A percentile compares a stretch with the other conserved stretches of the same genome.
phyloP scores from a whole-genome alignment of 2,888 invertebrate genomes.

The Urechis unicinctus region DNA sequence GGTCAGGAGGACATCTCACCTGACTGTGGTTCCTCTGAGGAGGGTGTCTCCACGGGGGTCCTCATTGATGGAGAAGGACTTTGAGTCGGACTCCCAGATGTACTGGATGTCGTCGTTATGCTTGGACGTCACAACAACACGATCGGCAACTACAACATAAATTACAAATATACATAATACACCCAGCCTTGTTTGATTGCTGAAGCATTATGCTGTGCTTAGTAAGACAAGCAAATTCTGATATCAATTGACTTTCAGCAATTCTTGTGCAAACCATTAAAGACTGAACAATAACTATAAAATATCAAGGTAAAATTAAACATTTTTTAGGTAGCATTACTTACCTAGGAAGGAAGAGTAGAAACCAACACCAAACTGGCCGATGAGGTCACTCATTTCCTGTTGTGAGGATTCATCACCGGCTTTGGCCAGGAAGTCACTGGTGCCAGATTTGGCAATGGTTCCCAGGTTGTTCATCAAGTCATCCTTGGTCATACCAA shows the following conservation, averaged over 20 bases:
- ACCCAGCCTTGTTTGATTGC: no score
- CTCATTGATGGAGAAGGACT: constrained; percentile 77
- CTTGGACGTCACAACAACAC: constrained; percentile 91
- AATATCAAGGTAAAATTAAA: not conserved
- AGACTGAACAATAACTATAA: not conserved
- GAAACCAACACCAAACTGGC: constrained; percentile 99
- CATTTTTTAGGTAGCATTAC: constrained; percentile 10
- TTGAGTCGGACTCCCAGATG: constrained; percentile 97
- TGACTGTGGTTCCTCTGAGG: constrained; percentile 81
- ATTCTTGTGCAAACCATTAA: not conserved
- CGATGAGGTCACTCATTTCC: constrained; percentile 94
- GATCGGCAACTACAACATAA: constrained; percentile 82
- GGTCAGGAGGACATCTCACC: constrained; percentile 50
- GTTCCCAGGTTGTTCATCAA: constrained; percentile 94
- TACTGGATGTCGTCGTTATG: constrained; percentile 81
- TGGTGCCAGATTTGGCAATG: constrained; percentile 95
- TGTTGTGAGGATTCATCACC: constrained; percentile 46
- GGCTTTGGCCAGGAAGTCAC: constrained; percentile 89
- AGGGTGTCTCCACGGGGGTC: constrained; percentile 93
- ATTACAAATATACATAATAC: no score
- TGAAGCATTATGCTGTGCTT: no score
- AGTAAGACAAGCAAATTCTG: no score
- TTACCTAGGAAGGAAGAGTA: constrained; percentile 84
- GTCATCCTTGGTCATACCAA: constrained; percentile 94
- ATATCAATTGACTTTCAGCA: no score